These are phyloP conservation scores for Alethe diademata DNA, from an alignment of 2,113 vertebrate species.

Conservation along the genomic window DNA sequence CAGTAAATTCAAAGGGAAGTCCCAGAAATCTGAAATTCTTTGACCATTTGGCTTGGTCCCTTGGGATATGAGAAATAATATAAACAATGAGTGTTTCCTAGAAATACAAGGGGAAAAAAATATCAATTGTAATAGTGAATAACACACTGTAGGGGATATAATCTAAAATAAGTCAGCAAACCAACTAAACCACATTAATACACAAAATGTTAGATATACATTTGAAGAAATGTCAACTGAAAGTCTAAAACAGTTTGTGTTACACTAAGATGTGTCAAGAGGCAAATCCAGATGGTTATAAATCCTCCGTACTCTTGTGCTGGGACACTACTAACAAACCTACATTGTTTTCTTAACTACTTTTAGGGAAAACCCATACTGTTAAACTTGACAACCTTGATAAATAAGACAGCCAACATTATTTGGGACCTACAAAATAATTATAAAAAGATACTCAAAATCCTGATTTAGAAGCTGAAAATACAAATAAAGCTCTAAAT, in stretches of 20 bases:
- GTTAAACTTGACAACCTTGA: not conserved
- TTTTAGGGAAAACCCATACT: not conserved
- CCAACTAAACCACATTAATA: not conserved
- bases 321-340: not conserved
- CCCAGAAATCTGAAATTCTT: not conserved
- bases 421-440: not conserved
- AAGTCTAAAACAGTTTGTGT: not conserved
- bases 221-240: not conserved
- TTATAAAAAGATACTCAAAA: accelerated
- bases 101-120: not conserved
- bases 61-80: not conserved
- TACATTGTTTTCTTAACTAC: not conserved
- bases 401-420: not conserved
- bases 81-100: not conserved
- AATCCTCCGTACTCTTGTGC: not conserved
- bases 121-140: not conserved
- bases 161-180: not conserved
- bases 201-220: not conserved
- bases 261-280: not conserved
- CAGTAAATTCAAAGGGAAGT: not conserved
- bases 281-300: not conserved
- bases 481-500: not conserved
- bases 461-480: not conserved
- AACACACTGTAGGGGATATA: not conserved
- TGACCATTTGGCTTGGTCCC: not conserved